phyloP scores from a whole-genome alignment of 2,888 invertebrate genomes.

The Clanis bilineata region DNA sequence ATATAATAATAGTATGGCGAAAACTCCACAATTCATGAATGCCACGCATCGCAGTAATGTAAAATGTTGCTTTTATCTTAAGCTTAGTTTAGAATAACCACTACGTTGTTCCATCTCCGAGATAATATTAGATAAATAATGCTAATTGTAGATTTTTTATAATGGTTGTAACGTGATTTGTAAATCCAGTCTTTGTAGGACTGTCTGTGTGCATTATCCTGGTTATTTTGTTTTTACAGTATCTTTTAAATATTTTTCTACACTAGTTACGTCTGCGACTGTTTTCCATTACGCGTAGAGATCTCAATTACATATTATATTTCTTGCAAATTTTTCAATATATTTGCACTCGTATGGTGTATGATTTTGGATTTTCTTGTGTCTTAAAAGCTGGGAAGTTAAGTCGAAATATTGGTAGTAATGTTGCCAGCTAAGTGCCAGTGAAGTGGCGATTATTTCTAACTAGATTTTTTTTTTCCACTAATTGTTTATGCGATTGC shows the following conservation, averaged over 20 bases:
- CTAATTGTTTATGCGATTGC: no score
- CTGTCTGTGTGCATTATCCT: constrained; percentile 17
- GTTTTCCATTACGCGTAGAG: constrained; percentile 23
- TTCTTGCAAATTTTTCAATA: constrained; percentile 16
- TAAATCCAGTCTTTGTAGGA: constrained; percentile 10
- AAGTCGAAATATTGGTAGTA: background rate
- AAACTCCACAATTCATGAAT: no score
- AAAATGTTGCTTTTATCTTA: constrained; percentile 14
- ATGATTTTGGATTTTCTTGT: constrained; percentile 9
- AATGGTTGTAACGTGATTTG: constrained; percentile 14
- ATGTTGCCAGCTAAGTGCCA: background rate
- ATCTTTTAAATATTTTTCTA: constrained; percentile 32
- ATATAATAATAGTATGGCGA: no score
- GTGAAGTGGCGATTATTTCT: no score
- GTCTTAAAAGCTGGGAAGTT: background rate
- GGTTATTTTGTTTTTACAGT: constrained; percentile 38
- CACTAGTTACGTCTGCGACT: constrained; percentile 31
- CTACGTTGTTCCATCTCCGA: constrained; percentile 5
- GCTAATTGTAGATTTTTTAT: constrained; percentile 16
- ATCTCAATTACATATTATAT: constrained; percentile 34
- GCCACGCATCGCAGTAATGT: background rate
- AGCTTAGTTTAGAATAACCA: background rate
- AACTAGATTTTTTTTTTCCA: no score
- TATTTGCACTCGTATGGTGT: constrained; percentile 8
- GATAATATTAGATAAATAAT: constrained; percentile 9